Evolutionary conservation across 2,888 invertebrate genomes (phyloP).

Genomic region (Trachelus troglodyta): DNA sequence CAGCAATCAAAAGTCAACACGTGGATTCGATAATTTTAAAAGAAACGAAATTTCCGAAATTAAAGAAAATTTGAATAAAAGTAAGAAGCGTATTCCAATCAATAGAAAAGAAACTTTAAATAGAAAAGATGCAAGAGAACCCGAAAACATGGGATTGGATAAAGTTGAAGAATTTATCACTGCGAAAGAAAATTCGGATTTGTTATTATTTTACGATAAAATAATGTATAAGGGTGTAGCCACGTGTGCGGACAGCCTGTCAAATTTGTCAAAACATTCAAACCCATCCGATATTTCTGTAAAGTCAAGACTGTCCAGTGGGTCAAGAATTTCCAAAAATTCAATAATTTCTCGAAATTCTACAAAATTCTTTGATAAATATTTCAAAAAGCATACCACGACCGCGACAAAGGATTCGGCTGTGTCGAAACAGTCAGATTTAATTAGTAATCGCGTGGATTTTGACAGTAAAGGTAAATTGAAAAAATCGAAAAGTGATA

Average conservation of each 20-base stretch:
- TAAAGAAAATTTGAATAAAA: too few species aligned
- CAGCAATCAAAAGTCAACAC: too few species aligned
- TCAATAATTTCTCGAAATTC: not conserved
- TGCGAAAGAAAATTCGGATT: slow-evolving; percentile 6
- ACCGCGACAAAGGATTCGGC: not conserved
- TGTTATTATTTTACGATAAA: not conserved
- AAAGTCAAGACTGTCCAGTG: not conserved
- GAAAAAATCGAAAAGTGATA: not conserved
- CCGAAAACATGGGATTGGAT: too few species aligned
- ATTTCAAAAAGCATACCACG: not conserved
- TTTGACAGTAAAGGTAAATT: not conserved
- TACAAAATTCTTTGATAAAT: not conserved
- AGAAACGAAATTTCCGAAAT: too few species aligned
- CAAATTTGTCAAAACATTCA: slow-evolving; percentile 14
- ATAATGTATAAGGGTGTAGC: slow-evolving; percentile 1
- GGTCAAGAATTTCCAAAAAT: not conserved
- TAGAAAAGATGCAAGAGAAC: too few species aligned
- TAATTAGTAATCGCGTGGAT: not conserved
- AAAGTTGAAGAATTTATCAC: too few species aligned
- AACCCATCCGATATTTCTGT: not conserved
- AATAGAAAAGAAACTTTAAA: too few species aligned
- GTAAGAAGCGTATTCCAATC: too few species aligned
- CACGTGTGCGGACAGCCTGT: slow-evolving; percentile 14
- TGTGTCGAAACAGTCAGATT: not conserved
- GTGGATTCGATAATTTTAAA: too few species aligned